Base-by-base conservation (phyloP, 64 coral and sea anemone species). In the Dendrophyllia cribrosa region DNA sequence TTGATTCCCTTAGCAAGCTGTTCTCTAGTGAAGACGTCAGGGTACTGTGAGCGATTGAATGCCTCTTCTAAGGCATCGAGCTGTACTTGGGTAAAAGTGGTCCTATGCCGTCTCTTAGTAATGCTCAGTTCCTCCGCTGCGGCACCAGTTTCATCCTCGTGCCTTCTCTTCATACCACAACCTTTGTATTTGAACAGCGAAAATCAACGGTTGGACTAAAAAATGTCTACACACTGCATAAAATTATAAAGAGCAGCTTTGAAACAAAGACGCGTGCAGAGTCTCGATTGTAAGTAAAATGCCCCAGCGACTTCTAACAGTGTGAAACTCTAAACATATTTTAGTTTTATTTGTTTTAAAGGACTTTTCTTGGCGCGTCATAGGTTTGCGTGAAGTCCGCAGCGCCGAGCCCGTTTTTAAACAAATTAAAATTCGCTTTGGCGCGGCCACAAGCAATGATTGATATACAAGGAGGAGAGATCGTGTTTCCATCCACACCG, bases 31-130 rank as follows among this genome's bases (percentile, higher is more conserved):
- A 91, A 97, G 22, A 97, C 91, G 16, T 97, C 95, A 1, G 95
- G 92, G 51, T 97, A 97, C 16, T 97, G 95, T 0, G 95, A 97
- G 9, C 92, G 88, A 19, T 51, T 94, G 14, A 97, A 97, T 12
- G 95, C 92, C 6, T 97, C 95, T 23, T 97, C 95, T 0, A 97
- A 17, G 0, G 95, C 88, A 25, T 97, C 95, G 16, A 97, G 88
- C 64, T 97, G 95, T 4, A 77, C 66, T 82, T 97, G 91, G 7
- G 95, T 93, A 69, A 97, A 97, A 56, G 95, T 97, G 5, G 95
- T 97, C 16, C 95, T 70, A 16, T 97, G 95, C 3, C 95, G 92
- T 58, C 95, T 91, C 46, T 97, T 97, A 22, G 78, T 84, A 20
- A 75, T 86, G 16, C 82, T 71, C 44, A 93, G 71, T 9, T 97